Percentiles rank a stretch among this genome's conserved stretches.
phyloP scores from a whole-genome alignment of 2,797 vertebrate species.

The Intellagama lesueurii region DNA sequence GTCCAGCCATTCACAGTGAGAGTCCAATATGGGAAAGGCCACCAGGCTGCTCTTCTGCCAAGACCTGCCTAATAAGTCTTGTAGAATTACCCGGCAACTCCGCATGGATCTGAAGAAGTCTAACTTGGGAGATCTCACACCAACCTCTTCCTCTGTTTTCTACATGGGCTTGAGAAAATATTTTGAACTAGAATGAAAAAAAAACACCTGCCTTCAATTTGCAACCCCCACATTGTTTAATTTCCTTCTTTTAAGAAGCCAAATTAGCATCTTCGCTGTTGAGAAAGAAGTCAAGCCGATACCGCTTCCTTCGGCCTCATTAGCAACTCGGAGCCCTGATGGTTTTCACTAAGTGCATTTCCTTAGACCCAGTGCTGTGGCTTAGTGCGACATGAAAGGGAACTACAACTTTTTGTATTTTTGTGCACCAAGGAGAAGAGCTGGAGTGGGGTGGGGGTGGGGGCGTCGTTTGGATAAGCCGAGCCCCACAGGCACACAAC shows the following conservation, averaged over 20 bases:
- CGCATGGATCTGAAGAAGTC: background rate
- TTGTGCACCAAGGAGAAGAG: background rate
- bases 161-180: slow-evolving; percentile 28
- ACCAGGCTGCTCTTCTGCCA: background rate
- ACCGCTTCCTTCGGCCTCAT: slow-evolving; percentile 23
- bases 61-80: background rate
- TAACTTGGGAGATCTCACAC: background rate
- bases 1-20: background rate
- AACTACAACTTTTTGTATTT: slow-evolving; percentile 23
- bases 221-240: slow-evolving; percentile 56
- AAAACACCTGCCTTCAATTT: slow-evolving; percentile 55
- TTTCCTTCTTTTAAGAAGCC: slow-evolving; percentile 47
- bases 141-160: slow-evolving; percentile 15
- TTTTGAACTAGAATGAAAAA: slow-evolving; percentile 52
- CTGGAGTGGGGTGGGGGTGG: background rate
- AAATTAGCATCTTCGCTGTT: slow-evolving; percentile 49
- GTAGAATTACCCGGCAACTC: background rate
- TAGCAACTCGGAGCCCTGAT: slow-evolving; percentile 47
- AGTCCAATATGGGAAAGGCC: background rate
- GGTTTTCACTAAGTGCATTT: slow-evolving; percentile 44
- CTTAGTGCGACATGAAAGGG: slow-evolving; percentile 62
- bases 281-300: slow-evolving; percentile 46
- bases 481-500: background rate
- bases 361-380: slow-evolving; percentile 49
- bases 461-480: background rate